Evolutionary conservation across 2,113 vertebrate genomes (phyloP).

Genomic region (Malaclemys terrapin): DNA sequence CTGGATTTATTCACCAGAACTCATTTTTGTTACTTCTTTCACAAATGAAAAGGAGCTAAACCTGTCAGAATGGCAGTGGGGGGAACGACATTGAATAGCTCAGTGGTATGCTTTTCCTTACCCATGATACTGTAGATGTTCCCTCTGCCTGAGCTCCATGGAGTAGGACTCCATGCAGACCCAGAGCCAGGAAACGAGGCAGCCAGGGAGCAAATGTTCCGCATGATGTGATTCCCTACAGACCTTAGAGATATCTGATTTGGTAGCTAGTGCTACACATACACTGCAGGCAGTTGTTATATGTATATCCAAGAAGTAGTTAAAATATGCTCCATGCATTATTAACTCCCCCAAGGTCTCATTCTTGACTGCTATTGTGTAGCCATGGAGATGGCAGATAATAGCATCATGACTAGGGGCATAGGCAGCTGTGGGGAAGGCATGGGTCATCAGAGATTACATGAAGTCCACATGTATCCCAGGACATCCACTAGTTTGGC

Average conservation of each 20-base stretch:
- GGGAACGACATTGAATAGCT: background rate
- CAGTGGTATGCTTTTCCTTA: background rate
- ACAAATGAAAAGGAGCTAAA: background rate
- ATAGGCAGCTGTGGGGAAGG: background rate
- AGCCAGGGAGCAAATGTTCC: background rate
- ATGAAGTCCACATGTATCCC: background rate
- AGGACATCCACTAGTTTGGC: background rate
- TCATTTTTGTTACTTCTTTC: background rate
- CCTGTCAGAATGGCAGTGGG: background rate
- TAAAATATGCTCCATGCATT: conserved; percentile 6
- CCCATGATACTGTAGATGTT: background rate
- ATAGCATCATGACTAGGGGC: background rate
- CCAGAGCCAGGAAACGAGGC: background rate
- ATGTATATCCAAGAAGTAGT: conserved; percentile 1
- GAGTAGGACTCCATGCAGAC: background rate
- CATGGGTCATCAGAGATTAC: background rate
- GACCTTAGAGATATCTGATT: background rate
- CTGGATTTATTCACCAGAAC: background rate
- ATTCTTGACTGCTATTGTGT: background rate
- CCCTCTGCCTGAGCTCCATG: background rate
- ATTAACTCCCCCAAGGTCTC: background rate
- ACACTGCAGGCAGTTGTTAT: background rate
- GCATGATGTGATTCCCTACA: conserved; percentile 15
- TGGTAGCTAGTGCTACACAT: background rate
- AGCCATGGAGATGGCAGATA: accelerated